Evolutionary conservation across 2,888 invertebrate species (phyloP).

Genomic region (Tethea ocularis): DNA sequence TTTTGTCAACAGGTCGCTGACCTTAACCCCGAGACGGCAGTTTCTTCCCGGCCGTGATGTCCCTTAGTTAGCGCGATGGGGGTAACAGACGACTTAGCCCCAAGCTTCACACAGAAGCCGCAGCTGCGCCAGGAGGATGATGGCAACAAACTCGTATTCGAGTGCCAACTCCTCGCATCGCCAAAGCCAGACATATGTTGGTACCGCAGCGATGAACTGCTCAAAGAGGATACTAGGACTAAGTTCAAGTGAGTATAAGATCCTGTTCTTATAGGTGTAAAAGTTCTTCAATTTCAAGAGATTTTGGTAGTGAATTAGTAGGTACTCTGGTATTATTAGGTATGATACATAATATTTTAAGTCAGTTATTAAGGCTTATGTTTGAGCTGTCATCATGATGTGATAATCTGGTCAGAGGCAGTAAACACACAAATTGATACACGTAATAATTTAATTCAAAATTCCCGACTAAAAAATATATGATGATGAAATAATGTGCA

Average conservation of each 20-base stretch:
- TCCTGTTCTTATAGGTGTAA: too few relatives aligned
- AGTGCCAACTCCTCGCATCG: conserved; percentile 93
- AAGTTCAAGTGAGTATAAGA: conserved; percentile 86
- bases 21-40: conserved; percentile 36
- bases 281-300: too few relatives aligned
- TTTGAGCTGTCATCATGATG: too few relatives aligned
- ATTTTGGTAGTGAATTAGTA: too few relatives aligned
- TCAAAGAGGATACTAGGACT: conserved; percentile 93
- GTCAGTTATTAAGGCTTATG: too few relatives aligned
- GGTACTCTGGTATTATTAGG: too few relatives aligned
- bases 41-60: conserved; percentile 66
- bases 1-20: conserved; percentile 44
- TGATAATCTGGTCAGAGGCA: too few relatives aligned
- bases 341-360: too few relatives aligned
- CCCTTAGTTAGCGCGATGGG: conserved; percentile 85
- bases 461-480: too few relatives aligned
- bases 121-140: conserved; percentile 98
- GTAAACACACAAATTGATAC: too few relatives aligned
- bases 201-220: conserved; percentile 94
- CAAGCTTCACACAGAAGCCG: conserved; percentile 99
- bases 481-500: too few relatives aligned
- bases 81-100: conserved; percentile 97
- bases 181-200: conserved; percentile 96
- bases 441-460: too few relatives aligned
- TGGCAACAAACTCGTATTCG: conserved; percentile 96